phyloP scores from a whole-genome alignment of 2,797 vertebrate genomes.

The Eidolon dupreanum region DNA sequence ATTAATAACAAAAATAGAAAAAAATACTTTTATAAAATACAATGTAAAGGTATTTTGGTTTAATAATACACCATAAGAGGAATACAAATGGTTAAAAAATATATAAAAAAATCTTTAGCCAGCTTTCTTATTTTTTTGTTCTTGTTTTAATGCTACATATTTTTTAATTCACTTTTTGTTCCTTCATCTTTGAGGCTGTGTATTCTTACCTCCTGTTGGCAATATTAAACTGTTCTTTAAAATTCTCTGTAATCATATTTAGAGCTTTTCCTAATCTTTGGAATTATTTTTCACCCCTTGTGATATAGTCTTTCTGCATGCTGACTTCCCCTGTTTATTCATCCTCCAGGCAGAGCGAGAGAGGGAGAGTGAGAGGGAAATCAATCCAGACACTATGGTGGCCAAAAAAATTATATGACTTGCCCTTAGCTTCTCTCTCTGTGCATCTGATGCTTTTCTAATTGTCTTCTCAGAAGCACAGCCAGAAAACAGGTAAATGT shows the following conservation, averaged over 20 bases:
- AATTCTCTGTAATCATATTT: background rate
- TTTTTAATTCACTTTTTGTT: background rate
- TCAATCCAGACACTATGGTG: background rate
- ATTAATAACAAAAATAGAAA: background rate
- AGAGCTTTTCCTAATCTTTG: background rate
- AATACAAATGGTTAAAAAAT: background rate
- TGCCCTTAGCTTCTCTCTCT: background rate
- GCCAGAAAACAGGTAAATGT: background rate
- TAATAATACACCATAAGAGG: background rate
- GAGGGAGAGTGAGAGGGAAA: background rate
- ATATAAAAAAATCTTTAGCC: background rate
- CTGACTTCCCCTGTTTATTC: background rate
- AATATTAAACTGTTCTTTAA: background rate
- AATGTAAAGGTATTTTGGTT: background rate
- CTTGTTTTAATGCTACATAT: background rate
- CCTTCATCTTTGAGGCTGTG: background rate
- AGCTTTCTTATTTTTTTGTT: background rate
- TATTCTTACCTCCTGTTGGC: background rate
- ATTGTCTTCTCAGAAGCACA: slow-evolving; percentile 28
- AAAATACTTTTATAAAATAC: background rate
- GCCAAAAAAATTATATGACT: background rate
- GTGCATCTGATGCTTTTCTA: background rate
- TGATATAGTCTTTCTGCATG: background rate
- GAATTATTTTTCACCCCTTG: background rate
- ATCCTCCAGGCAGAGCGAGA: background rate